Conservation (phyloP, 2,797 vertebrate species). For the Myotis myotis region DNA sequence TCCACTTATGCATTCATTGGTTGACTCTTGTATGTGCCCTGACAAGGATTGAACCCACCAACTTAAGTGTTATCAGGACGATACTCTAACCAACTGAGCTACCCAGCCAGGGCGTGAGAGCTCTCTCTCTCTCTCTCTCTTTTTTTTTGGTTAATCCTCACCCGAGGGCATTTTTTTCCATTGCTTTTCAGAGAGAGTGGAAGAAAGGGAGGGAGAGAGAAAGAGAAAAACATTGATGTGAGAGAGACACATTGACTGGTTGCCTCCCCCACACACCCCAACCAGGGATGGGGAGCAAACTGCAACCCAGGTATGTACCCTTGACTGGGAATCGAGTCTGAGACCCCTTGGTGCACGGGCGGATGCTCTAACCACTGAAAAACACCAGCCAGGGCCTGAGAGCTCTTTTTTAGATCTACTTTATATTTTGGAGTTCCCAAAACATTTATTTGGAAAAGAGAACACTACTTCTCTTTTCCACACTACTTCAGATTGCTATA, state of each 20-base stretch:
- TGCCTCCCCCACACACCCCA: too few species aligned
- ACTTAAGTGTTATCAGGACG: not conserved
- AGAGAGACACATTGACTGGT: too few species aligned
- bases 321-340: too few species aligned
- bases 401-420: not conserved
- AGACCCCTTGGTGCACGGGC: not conserved
- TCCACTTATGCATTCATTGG: not conserved
- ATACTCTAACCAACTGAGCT: not conserved
- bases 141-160: too few species aligned
- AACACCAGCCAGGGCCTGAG: not conserved
- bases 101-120: not conserved
- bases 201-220: too few species aligned
- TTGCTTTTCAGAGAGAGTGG: too few species aligned
- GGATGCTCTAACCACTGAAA: not conserved
- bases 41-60: not conserved
- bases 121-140: too few species aligned
- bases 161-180: too few species aligned
- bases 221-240: too few species aligned
- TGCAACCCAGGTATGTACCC: too few species aligned
- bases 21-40: not conserved
- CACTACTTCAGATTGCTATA: not conserved
- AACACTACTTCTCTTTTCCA: not conserved
- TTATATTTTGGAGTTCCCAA: not conserved
- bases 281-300: too few species aligned
- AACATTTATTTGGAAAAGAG: constrained; percentile 19